A percentile compares a stretch with the other conserved stretches of the same genome.
Conservation (phyloP, 2,888 invertebrate genomes). For the Eulithis prunata region DNA sequence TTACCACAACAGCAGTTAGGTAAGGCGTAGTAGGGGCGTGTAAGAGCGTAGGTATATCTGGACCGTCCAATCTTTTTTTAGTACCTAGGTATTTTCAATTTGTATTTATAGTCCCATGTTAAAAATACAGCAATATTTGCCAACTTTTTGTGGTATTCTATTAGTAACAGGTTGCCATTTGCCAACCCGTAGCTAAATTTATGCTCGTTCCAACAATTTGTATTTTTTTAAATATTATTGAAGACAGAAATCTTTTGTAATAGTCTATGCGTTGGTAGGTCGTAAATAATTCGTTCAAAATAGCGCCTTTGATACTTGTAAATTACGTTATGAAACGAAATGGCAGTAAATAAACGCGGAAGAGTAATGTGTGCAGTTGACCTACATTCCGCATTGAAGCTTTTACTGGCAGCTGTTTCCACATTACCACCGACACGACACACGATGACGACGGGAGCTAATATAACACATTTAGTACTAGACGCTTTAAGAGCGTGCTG, state of each 20-base stretch:
- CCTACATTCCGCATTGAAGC: slow-evolving; percentile 23
- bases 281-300: slow-evolving; percentile 12
- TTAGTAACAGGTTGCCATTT: too few relatives aligned
- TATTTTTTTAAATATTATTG: too few relatives aligned
- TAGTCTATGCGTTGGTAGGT: not conserved
- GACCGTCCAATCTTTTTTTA: slow-evolving; percentile 1
- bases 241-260: too few relatives aligned
- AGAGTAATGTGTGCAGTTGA: slow-evolving; percentile 27
- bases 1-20: too few relatives aligned
- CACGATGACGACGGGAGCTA: too few relatives aligned
- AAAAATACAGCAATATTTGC: not conserved
- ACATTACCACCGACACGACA: too few relatives aligned
- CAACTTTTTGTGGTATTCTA: too few relatives aligned
- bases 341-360: slow-evolving; percentile 18
- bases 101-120: slow-evolving; percentile 2
- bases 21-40: not conserved
- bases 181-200: too few relatives aligned
- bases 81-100: not conserved
- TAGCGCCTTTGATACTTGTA: slow-evolving; percentile 1
- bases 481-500: too few relatives aligned
- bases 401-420: not conserved
- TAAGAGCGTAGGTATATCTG: not conserved
- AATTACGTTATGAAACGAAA: slow-evolving; percentile 21
- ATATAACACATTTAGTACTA: too few relatives aligned
- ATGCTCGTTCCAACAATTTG: too few relatives aligned